phyloP scores from a whole-genome alignment of 2,113 vertebrate genomes.

The Arizona elegans region DNA sequence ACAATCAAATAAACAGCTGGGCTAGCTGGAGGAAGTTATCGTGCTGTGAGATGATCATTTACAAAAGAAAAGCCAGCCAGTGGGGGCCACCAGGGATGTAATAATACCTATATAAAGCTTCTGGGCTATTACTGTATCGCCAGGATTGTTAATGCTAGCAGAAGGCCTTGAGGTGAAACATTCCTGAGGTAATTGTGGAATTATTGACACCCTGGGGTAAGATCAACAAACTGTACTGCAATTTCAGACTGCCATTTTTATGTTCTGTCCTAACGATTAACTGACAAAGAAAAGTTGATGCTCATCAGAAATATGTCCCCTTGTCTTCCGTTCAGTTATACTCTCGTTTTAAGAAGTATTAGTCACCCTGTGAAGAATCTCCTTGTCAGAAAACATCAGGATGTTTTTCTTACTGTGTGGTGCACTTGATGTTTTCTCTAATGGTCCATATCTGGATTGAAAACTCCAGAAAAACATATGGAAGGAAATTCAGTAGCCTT shows the following conservation, averaged over 20 bases:
- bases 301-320: not conserved
- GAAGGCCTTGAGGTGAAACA: not conserved
- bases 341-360: not conserved
- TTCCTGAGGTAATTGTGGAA: not conserved
- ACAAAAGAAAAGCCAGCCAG: not conserved
- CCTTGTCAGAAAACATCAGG: not conserved
- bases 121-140: not conserved
- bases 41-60: not conserved
- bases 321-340: not conserved
- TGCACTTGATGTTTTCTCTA: not conserved
- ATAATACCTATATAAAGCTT: not conserved
- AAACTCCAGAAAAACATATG: not conserved
- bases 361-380: not conserved
- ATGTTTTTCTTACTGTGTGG: not conserved
- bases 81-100: not conserved
- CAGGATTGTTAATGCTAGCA: not conserved
- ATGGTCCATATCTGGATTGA: not conserved
- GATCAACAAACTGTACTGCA: not conserved
- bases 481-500: not conserved
- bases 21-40: not conserved
- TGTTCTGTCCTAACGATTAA: not conserved
- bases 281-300: not conserved
- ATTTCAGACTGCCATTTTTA: not conserved
- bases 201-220: not conserved
- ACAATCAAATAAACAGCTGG: not conserved